Evolutionary conservation across 2,888 invertebrate genomes (phyloP).

Genomic region (Amblyteles armatorius): DNA sequence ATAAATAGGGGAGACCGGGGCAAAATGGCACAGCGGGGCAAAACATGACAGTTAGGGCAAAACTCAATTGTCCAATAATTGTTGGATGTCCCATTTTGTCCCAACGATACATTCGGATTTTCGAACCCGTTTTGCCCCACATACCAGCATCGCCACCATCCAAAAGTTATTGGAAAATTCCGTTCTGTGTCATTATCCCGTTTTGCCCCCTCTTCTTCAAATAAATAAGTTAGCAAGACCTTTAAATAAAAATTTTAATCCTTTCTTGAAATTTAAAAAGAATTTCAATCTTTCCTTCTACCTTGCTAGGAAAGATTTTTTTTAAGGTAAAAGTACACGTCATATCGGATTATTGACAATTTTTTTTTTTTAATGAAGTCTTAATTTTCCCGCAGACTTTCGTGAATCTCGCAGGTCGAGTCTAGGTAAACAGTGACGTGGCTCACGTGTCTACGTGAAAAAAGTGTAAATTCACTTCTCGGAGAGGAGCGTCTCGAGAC

Average conservation of each 20-base stretch:
- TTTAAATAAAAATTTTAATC: background rate
- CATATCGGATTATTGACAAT: background rate
- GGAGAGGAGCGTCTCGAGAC: constrained; percentile 59
- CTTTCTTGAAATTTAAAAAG: background rate
- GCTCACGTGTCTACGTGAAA: constrained; percentile 42
- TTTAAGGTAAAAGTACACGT: background rate
- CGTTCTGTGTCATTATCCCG: too few species aligned
- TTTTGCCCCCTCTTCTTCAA: too few species aligned
- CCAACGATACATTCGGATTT: too few species aligned
- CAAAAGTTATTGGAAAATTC: too few species aligned
- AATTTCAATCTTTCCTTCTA: background rate
- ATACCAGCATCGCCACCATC: too few species aligned
- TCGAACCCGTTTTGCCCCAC: too few species aligned
- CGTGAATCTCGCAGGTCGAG: constrained; percentile 1
- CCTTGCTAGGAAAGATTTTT: background rate
- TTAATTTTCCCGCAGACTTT: constrained; percentile 15
- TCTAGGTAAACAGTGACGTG: constrained; percentile 62
- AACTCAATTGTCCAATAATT: too few species aligned
- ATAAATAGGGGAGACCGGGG: too few species aligned
- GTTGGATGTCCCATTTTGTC: too few species aligned
- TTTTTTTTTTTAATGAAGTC: background rate
- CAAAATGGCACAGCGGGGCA: too few species aligned
- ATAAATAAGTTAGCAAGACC: background rate
- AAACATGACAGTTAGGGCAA: too few species aligned
- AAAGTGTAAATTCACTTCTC: constrained; percentile 42